These are phyloP conservation scores for Hippopotamus amphibius DNA, from an alignment of 2,113 vertebrate genomes.

Conservation along the genomic window DNA sequence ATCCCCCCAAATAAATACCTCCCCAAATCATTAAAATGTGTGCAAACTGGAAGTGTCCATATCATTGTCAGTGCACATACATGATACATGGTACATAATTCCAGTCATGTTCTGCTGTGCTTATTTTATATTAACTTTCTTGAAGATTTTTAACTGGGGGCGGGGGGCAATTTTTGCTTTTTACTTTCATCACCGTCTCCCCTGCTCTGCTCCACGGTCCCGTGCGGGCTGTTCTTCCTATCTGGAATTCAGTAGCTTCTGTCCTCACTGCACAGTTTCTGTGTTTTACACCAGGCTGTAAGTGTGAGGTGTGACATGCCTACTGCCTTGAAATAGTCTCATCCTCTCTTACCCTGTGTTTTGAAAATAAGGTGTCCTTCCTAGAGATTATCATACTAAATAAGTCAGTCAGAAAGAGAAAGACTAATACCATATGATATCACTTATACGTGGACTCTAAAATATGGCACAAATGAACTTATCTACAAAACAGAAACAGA, in stretches of 20 bases:
- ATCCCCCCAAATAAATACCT: fast-evolving
- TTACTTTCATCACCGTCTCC: fast-evolving
- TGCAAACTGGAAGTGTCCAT: fast-evolving
- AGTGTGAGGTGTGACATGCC: neutral
- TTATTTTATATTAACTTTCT: neutral
- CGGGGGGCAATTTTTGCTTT: fast-evolving
- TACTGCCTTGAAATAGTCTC: neutral
- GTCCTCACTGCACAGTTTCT: neutral
- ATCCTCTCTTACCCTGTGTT: neutral
- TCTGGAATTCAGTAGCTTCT: fast-evolving
- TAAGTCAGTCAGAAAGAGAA: neutral
- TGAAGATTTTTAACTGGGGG: neutral
- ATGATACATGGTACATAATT: fast-evolving
- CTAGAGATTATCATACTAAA: neutral
- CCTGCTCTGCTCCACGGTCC: fast-evolving
- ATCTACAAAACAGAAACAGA: neutral
- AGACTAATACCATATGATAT: neutral
- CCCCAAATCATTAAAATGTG: neutral
- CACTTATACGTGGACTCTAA: neutral
- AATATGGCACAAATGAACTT: neutral
- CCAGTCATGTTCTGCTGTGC: neutral
- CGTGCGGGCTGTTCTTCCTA: fast-evolving
- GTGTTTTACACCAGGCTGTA: fast-evolving
- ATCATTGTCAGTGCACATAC: neutral
- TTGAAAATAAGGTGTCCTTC: neutral